Evolutionary conservation across 2,797 vertebrate genomes (phyloP).

Genomic region (Gadopsis bispinosus): DNA sequence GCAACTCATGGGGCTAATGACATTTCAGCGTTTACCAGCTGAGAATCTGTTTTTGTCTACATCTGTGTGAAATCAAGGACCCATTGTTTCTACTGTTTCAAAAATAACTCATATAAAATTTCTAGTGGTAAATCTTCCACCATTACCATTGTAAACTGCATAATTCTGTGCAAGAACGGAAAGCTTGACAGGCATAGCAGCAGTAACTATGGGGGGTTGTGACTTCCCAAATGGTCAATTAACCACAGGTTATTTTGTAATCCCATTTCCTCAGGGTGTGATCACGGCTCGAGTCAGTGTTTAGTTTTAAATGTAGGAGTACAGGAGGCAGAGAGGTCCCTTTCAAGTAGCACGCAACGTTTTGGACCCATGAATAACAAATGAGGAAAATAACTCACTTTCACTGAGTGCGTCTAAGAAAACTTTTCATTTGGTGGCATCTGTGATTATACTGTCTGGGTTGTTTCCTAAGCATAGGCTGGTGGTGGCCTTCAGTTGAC

Average conservation of each 20-base stretch:
- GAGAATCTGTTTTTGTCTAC: neutral
- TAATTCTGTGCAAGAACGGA: neutral
- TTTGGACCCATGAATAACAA: conserved; percentile 50
- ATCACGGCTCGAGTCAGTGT: neutral
- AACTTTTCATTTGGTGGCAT: conserved; percentile 29
- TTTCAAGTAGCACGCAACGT: conserved; percentile 42
- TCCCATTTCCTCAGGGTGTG: conserved; percentile 17
- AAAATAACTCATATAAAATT: neutral
- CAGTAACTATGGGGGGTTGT: neutral
- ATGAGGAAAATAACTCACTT: conserved; percentile 36
- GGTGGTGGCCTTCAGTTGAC: conserved; percentile 78
- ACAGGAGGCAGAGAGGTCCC: conserved; percentile 17
- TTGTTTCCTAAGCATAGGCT: conserved; percentile 52
- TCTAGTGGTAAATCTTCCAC: neutral
- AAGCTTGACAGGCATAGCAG: neutral
- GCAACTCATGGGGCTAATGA: neutral
- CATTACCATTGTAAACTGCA: neutral
- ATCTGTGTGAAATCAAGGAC: neutral
- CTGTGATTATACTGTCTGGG: conserved; percentile 34
- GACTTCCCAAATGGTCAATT: conserved; percentile 17
- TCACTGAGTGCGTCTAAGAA: conserved; percentile 5
- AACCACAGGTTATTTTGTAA: conserved; percentile 14
- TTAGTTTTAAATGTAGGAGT: conserved; percentile 32
- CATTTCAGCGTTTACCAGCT: neutral
- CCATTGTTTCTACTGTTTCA: neutral